These are phyloP conservation scores for Psilanteris sp. DNA, from an alignment of 1,140 invertebrate genomes.

Conservation along the genomic window DNA sequence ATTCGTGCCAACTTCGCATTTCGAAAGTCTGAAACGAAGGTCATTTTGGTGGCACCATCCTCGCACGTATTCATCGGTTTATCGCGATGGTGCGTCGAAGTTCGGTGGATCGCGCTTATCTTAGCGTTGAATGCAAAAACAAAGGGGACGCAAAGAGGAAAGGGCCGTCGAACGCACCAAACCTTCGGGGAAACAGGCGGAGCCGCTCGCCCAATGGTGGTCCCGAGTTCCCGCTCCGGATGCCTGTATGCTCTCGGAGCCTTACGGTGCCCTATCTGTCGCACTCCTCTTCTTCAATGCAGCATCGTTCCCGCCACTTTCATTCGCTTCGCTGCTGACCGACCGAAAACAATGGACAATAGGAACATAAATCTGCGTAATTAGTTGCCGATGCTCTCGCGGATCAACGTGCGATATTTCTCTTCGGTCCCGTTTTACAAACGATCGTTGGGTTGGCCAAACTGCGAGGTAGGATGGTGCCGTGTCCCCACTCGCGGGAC, in stretches of 20 bases:
- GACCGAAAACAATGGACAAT: slow-evolving; percentile 82
- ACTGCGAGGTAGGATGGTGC: slow-evolving; percentile 76
- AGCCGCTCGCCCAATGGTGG: slow-evolving; percentile 70
- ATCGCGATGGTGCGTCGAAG: slow-evolving; percentile 51
- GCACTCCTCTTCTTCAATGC: slow-evolving; percentile 41
- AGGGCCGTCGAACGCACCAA: slow-evolving; percentile 39
- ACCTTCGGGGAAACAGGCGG: slow-evolving; percentile 64
- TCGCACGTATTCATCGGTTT: slow-evolving; percentile 35
- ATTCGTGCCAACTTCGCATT: slow-evolving; percentile 30
- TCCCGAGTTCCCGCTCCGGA: slow-evolving; percentile 60
- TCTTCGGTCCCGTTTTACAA: slow-evolving; percentile 72
- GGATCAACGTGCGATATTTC: slow-evolving; percentile 80
- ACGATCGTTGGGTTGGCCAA: slow-evolving; percentile 79
- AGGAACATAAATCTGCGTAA: slow-evolving; percentile 85
- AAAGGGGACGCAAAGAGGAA: slow-evolving; percentile 41
- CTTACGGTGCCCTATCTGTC: slow-evolving; percentile 56
- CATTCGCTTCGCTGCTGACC: slow-evolving; percentile 48
- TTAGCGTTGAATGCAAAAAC: slow-evolving; percentile 54
- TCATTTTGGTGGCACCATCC: slow-evolving; percentile 34
- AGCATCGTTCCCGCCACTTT: slow-evolving; percentile 42
- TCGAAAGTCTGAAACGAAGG: slow-evolving; percentile 31
- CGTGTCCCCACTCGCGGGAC: slow-evolving; percentile 71
- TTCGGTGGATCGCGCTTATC: slow-evolving; percentile 24
- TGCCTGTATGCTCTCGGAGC: slow-evolving; percentile 45
- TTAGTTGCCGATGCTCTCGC: slow-evolving; percentile 82